These are phyloP conservation scores for Heterodera filipjevi DNA, from an alignment of 2,888 invertebrate genomes.

Conservation along the genomic window DNA sequence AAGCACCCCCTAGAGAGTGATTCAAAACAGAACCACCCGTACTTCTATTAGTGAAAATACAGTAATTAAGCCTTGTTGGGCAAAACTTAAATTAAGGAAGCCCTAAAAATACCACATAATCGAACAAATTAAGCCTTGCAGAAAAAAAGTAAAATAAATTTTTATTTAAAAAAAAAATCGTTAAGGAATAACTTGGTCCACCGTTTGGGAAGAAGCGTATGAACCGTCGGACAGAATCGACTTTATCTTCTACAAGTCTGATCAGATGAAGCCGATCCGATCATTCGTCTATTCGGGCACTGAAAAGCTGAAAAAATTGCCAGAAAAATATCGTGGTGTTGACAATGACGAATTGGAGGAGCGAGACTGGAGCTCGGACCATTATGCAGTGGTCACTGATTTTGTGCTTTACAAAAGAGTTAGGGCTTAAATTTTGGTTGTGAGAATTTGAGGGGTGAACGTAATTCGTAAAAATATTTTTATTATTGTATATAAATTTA, in stretches of 20 bases:
- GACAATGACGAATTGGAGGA: slow-evolving; percentile 13
- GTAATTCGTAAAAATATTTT: too few relatives aligned
- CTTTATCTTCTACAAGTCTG: slow-evolving; percentile 47
- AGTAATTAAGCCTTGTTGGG: too few relatives aligned
- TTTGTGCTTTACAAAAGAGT: slow-evolving; percentile 39
- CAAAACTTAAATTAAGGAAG: too few relatives aligned
- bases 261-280: slow-evolving; percentile 16
- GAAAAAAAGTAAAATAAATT: not conserved
- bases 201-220: slow-evolving; percentile 41
- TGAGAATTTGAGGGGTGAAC: too few relatives aligned
- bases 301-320: slow-evolving; percentile 49
- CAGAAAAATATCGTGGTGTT: slow-evolving; percentile 44
- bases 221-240: slow-evolving; percentile 55
- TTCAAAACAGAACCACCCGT: too few relatives aligned
- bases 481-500: too few relatives aligned
- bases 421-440: too few relatives aligned
- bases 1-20: too few relatives aligned
- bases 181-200: slow-evolving; percentile 50
- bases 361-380: slow-evolving; percentile 62
- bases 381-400: slow-evolving; percentile 58
- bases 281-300: slow-evolving; percentile 49
- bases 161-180: not conserved
- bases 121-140: too few relatives aligned
- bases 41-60: too few relatives aligned
- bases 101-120: too few relatives aligned